Conservation (phyloP, 2,888 invertebrate species). For the Matsumyia berberina region DNA sequence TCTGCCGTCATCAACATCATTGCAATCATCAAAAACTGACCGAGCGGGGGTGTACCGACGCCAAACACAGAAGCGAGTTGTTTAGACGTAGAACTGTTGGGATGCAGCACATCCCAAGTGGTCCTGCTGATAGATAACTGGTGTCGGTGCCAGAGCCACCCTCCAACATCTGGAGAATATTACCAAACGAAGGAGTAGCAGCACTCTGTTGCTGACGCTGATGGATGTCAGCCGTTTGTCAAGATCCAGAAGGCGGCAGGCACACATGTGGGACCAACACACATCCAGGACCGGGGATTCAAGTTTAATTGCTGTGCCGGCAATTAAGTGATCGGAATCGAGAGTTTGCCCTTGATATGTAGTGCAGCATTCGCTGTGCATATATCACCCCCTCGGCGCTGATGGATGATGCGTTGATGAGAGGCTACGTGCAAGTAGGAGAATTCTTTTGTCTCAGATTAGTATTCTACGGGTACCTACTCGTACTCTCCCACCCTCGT, state of each 20-base stretch:
- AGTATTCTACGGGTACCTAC: conserved; percentile 53
- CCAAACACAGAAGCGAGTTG: conserved; percentile 36
- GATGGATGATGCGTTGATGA: conserved; percentile 66
- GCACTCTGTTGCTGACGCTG: conserved; percentile 61
- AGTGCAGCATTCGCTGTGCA: conserved; percentile 42
- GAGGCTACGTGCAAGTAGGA: conserved; percentile 37
- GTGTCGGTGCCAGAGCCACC: conserved; percentile 31
- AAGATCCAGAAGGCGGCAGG: conserved; percentile 59
- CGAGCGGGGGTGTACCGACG: conserved; percentile 32
- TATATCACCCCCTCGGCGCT: conserved; percentile 58
- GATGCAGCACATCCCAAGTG: conserved; percentile 40
- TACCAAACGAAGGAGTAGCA: conserved; percentile 60
- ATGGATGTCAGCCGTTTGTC: conserved; percentile 74
- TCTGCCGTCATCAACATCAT: conserved; percentile 46
- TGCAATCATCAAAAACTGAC: conserved; percentile 54
- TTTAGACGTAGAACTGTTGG: conserved; percentile 30
- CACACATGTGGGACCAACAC: conserved; percentile 48
- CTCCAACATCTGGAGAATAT: conserved; percentile 72
- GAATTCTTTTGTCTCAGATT: conserved; percentile 60
- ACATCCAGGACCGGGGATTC: conserved; percentile 30
- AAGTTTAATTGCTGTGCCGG: conserved; percentile 69
- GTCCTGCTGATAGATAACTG: conserved; percentile 60
- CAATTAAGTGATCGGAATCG: conserved; percentile 75
- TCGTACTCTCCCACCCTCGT: conserved; percentile 4
- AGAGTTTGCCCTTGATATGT: conserved; percentile 71